Conservation (phyloP, 2,113 vertebrate genomes). For the Psittacus erithacus region DNA sequence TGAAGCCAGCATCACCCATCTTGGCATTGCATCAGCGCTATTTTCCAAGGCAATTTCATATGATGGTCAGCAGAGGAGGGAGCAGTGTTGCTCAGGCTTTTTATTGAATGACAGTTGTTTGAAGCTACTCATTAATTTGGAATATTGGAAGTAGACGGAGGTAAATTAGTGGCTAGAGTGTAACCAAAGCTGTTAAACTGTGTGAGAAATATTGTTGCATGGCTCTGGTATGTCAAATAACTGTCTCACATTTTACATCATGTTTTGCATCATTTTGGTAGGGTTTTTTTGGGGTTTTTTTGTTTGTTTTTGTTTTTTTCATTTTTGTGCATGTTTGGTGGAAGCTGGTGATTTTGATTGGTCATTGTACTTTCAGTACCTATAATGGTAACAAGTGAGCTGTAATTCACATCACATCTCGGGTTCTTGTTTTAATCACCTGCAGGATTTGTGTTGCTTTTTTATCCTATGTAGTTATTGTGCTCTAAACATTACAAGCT, state of each 20-base stretch:
- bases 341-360: conserved; percentile 18
- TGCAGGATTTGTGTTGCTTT: neutral
- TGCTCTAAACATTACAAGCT: neutral
- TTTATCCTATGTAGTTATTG: neutral
- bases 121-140: neutral
- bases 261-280: neutral
- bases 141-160: neutral
- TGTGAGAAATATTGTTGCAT: neutral
- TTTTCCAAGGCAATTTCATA: neutral
- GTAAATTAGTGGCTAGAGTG: neutral
- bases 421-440: neutral
- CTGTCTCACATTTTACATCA: neutral
- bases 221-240: neutral
- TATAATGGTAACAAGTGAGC: neutral
- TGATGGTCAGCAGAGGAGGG: neutral
- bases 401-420: neutral
- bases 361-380: neutral
- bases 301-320: neutral
- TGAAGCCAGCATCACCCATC: neutral
- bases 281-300: too few relatives aligned
- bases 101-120: neutral
- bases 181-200: neutral
- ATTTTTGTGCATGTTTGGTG: neutral
- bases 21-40: neutral
- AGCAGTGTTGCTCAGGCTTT: neutral